A percentile compares a stretch with the other conserved stretches of the same genome.
These are phyloP conservation scores for Macrotrachela quadricornifera DNA, from an alignment of 1,140 invertebrate genomes.

Conservation along the genomic window DNA sequence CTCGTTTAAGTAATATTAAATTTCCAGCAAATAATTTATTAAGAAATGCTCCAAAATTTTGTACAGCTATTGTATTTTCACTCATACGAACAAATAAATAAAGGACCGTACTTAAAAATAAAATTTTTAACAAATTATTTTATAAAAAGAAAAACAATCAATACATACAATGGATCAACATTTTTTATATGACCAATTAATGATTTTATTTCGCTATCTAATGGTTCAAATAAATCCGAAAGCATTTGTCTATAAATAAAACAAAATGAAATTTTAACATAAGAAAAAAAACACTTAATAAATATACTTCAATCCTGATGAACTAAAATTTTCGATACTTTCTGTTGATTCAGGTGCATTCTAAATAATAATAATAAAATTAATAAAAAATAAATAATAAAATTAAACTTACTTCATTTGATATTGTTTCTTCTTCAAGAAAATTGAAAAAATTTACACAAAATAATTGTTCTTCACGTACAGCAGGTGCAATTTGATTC, in stretches of 20 bases:
- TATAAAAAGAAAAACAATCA: not conserved
- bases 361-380: slow-evolving; percentile 8
- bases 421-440: slow-evolving; percentile 11
- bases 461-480: slow-evolving; percentile 80
- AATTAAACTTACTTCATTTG: not conserved
- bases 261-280: not conserved
- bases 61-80: slow-evolving; percentile 65
- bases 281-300: not conserved
- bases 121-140: slow-evolving; percentile 1
- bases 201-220: not conserved
- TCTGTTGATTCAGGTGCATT: slow-evolving; percentile 27
- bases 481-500: slow-evolving; percentile 66
- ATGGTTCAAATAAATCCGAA: not conserved
- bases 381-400: not conserved
- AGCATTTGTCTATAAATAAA: not conserved
- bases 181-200: not conserved
- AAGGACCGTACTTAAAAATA: slow-evolving; percentile 56
- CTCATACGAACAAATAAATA: slow-evolving; percentile 67
- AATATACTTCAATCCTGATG: not conserved
- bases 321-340: slow-evolving; percentile 14
- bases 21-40: slow-evolving; percentile 67
- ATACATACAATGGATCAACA: no score
- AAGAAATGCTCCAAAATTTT: slow-evolving; percentile 70
- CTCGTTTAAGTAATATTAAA: slow-evolving; percentile 73
- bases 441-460: slow-evolving; percentile 76